Percentiles rank a stretch among this genome's conserved stretches.
Evolutionary conservation across 2,888 invertebrate genomes (phyloP).

Genomic region (Rhingia rostrata): DNA sequence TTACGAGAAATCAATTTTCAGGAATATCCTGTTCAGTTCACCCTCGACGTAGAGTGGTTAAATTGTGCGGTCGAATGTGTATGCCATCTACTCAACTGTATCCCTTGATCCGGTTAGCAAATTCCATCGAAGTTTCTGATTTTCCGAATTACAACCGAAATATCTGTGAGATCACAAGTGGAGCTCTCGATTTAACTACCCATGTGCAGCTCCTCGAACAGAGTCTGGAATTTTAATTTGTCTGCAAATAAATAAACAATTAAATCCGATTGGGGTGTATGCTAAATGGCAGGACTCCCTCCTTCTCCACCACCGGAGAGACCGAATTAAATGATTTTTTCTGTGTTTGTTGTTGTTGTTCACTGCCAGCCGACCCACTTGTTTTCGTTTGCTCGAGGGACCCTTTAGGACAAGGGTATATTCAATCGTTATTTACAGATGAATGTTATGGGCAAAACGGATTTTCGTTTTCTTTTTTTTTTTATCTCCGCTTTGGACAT

Average conservation of each 20-base stretch:
- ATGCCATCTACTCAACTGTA: neutral
- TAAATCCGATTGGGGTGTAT: slow-evolving; percentile 44
- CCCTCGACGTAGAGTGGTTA: slow-evolving; percentile 5
- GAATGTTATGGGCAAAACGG: slow-evolving; percentile 51
- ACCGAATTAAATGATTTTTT: slow-evolving; percentile 46
- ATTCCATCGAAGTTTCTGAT: slow-evolving; percentile 17
- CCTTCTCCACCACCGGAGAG: neutral
- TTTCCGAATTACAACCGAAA: slow-evolving; percentile 10
- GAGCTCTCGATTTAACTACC: neutral
- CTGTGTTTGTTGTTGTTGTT: neutral
- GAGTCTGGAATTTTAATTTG: slow-evolving; percentile 26
- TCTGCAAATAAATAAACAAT: slow-evolving; percentile 63
- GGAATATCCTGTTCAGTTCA: neutral
- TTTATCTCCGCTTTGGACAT: slow-evolving; percentile 35
- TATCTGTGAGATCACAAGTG: slow-evolving; percentile 8
- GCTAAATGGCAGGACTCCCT: slow-evolving; percentile 28
- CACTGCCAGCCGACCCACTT: slow-evolving; percentile 37
- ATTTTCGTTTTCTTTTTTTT: slow-evolving; percentile 12
- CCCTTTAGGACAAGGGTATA: slow-evolving; percentile 40
- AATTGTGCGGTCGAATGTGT: slow-evolving; percentile 19
- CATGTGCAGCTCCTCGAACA: neutral
- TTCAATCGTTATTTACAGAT: slow-evolving; percentile 54
- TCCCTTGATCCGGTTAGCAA: slow-evolving; percentile 37
- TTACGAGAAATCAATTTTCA: slow-evolving; percentile 43
- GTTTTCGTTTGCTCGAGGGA: slow-evolving; percentile 47